Evolutionary conservation across 2,113 vertebrate genomes (phyloP).

Genomic region (Pterocles orientalis): DNA sequence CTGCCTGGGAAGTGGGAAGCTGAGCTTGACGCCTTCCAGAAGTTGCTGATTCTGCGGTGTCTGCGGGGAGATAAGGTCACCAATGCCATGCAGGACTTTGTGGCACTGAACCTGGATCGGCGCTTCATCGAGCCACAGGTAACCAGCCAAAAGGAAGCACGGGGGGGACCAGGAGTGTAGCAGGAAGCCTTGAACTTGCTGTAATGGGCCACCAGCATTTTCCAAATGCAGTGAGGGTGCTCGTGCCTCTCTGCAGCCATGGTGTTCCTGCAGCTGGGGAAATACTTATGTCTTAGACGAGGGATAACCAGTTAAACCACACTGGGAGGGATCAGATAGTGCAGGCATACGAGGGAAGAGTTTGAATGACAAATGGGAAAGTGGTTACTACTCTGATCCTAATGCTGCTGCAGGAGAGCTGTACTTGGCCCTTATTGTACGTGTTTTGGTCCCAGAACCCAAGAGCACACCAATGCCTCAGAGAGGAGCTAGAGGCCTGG

Average conservation of each 20-base stretch:
- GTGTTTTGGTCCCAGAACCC: neutral
- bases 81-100: slow-evolving; percentile 91
- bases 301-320: neutral
- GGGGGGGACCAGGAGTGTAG: neutral
- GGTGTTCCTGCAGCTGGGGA: neutral
- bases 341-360: neutral
- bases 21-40: slow-evolving; percentile 86
- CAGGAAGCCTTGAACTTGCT: neutral
- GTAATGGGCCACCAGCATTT: neutral
- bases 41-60: slow-evolving; percentile 86
- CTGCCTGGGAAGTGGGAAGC: slow-evolving; percentile 83
- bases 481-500: neutral
- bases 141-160: neutral
- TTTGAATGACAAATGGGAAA: neutral
- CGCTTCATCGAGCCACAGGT: slow-evolving; percentile 91
- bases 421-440: rapidly evolving
- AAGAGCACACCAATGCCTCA: rapidly evolving
- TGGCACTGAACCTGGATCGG: slow-evolving; percentile 81
- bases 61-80: slow-evolving; percentile 86
- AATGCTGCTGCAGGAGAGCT: neutral
- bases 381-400: neutral
- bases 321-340: neutral
- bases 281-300: neutral
- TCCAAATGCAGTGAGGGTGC: neutral
- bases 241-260: rapidly evolving